A percentile compares a stretch with the other conserved stretches of the same genome.
Evolutionary conservation across 2,888 invertebrate genomes (phyloP).

Genomic region (Scrobipalpa costella): DNA sequence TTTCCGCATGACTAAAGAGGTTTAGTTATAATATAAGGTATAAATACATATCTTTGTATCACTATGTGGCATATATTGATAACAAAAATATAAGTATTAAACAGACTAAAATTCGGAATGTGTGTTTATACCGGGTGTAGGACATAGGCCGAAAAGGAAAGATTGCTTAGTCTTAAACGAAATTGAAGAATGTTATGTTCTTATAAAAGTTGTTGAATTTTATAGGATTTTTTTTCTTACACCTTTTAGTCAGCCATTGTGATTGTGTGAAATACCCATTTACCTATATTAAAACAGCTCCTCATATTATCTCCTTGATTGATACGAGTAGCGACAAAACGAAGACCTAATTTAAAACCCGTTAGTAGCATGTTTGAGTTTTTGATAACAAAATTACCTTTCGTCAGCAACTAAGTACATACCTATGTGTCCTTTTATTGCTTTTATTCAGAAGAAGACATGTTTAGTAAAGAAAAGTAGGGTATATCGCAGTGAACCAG

Average conservation of each 20-base stretch:
- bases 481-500: too few species aligned
- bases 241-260: background rate
- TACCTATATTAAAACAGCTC: background rate
- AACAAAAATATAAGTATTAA: background rate
- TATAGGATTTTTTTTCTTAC: background rate
- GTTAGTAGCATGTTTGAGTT: background rate
- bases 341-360: constrained; percentile 8
- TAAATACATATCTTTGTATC: background rate
- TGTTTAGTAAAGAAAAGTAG: too few species aligned
- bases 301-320: constrained; percentile 8
- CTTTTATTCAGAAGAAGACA: too few species aligned
- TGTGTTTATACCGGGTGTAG: too few species aligned
- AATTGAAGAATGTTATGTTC: too few species aligned
- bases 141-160: too few species aligned
- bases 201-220: too few species aligned
- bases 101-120: too few species aligned
- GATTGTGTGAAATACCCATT: background rate
- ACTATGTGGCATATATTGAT: background rate
- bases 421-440: background rate
- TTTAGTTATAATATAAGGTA: background rate
- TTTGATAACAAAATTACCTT: background rate
- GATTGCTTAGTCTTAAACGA: too few species aligned
- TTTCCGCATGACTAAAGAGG: background rate
- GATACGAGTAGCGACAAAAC: constrained; percentile 8
- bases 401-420: background rate